Conservation (phyloP, 2,888 invertebrate species). For the Teleiodes luculella region DNA sequence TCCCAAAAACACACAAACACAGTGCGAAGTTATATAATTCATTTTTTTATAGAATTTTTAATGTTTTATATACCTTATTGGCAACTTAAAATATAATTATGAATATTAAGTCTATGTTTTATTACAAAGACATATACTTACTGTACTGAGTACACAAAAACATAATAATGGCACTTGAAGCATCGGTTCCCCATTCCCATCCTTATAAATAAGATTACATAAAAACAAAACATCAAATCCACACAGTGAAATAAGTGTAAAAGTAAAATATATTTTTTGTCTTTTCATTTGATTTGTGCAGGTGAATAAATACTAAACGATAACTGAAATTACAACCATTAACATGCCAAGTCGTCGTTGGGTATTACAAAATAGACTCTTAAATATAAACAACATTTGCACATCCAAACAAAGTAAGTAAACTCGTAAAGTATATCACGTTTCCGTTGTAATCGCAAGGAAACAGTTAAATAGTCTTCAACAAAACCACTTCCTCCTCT, state of each 20-base stretch:
- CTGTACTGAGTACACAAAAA: constrained; percentile 27
- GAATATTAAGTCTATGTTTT: constrained; percentile 34
- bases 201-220: constrained; percentile 28
- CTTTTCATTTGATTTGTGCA: constrained; percentile 50
- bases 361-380: constrained; percentile 21
- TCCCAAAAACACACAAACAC: constrained; percentile 78
- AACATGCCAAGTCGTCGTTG: constrained; percentile 57
- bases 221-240: constrained; percentile 21
- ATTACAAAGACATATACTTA: constrained; percentile 16
- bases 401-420: constrained; percentile 33
- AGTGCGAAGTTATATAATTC: constrained; percentile 50
- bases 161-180: constrained; percentile 70
- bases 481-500: constrained; percentile 64
- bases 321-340: constrained; percentile 43
- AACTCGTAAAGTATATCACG: constrained; percentile 16
- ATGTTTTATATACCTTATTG: constrained; percentile 10
- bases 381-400: constrained; percentile 29
- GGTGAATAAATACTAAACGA: constrained; percentile 41
- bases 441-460: constrained; percentile 17
- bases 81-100: background rate
- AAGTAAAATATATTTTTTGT: constrained; percentile 48
- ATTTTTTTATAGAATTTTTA: constrained; percentile 21
- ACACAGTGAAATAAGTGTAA: constrained; percentile 38
- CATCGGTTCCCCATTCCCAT: constrained; percentile 59
- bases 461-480: constrained; percentile 51